Conservation (phyloP, 2,888 invertebrate genomes). For the Himalopsyche japonica region DNA sequence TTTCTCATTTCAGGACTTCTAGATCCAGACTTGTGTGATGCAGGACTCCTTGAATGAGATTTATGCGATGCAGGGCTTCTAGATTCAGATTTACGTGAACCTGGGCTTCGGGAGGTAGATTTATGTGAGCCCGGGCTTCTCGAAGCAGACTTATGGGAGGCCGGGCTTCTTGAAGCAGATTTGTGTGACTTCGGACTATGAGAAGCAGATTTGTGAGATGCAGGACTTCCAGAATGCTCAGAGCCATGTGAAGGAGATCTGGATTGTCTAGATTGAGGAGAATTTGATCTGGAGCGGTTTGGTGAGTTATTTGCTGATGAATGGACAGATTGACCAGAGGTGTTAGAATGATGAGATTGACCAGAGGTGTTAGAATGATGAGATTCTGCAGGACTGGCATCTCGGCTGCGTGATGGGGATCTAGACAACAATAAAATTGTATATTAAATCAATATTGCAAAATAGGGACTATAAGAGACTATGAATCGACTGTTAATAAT, state of each 20-base stretch:
- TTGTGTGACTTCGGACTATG: conserved; percentile 28
- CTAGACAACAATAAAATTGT: conserved; percentile 44
- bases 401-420: conserved; percentile 50
- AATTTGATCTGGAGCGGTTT: conserved; percentile 50
- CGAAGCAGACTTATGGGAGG: conserved; percentile 44
- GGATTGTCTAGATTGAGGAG: conserved; percentile 56
- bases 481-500: no score
- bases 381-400: conserved; percentile 48
- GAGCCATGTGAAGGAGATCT: conserved; percentile 42
- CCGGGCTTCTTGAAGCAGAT: conserved; percentile 37
- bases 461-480: no score
- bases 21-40: conserved; percentile 38
- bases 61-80: conserved; percentile 38
- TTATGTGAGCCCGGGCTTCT: conserved; percentile 44
- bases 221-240: conserved; percentile 41
- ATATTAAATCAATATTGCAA: background rate
- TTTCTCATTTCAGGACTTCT: conserved; percentile 30
- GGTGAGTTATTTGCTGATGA: conserved; percentile 49
- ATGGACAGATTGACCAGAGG: conserved; percentile 54
- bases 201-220: conserved; percentile 37
- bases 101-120: conserved; percentile 39
- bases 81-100: conserved; percentile 37
- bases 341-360: conserved; percentile 49
- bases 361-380: conserved; percentile 51
- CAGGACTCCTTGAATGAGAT: conserved; percentile 39